Percentiles rank a stretch among this genome's conserved stretches.
Evolutionary conservation across 2,113 vertebrate species (phyloP).

Genomic region (Tupaia tana): DNA sequence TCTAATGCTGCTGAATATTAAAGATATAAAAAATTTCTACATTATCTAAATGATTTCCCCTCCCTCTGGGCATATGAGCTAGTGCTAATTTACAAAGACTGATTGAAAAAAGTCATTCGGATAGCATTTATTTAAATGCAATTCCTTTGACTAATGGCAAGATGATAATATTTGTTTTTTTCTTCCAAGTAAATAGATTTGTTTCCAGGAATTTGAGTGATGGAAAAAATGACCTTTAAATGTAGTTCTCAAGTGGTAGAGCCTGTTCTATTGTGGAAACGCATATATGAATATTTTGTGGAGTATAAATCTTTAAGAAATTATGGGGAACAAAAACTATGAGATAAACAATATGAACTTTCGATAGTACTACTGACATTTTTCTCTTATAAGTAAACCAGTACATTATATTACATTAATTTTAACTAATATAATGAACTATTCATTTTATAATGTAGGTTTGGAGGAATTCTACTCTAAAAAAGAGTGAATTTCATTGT

Average conservation of each 20-base stretch:
- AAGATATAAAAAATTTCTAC: not conserved
- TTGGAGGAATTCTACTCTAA: conserved; percentile 48
- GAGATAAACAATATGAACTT: conserved; percentile 34
- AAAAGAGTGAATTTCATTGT: conserved; percentile 28
- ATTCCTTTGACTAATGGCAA: conserved; percentile 64
- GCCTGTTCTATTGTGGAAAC: conserved; percentile 42
- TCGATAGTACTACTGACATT: conserved; percentile 19
- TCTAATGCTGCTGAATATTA: conserved; percentile 37
- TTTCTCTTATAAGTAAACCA: conserved; percentile 27
- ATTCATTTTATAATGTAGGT: not conserved
- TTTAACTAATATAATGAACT: too few species aligned
- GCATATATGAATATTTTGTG: conserved; percentile 56
- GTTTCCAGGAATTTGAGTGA: conserved; percentile 66
- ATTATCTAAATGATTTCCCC: conserved; percentile 56
- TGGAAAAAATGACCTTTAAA: conserved; percentile 67
- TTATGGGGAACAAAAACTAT: not conserved
- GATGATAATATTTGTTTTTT: conserved; percentile 61
- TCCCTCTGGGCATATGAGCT: conserved; percentile 10
- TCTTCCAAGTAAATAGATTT: conserved; percentile 65
- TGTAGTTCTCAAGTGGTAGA: conserved; percentile 58
- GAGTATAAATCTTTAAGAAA: not conserved
- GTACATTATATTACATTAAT: too few species aligned
- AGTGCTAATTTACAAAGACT: conserved; percentile 55
- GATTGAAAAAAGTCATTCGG: conserved; percentile 39
- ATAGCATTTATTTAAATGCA: conserved; percentile 68